phyloP scores from a whole-genome alignment of 2,888 invertebrate genomes.

The Chirona hameri region DNA sequence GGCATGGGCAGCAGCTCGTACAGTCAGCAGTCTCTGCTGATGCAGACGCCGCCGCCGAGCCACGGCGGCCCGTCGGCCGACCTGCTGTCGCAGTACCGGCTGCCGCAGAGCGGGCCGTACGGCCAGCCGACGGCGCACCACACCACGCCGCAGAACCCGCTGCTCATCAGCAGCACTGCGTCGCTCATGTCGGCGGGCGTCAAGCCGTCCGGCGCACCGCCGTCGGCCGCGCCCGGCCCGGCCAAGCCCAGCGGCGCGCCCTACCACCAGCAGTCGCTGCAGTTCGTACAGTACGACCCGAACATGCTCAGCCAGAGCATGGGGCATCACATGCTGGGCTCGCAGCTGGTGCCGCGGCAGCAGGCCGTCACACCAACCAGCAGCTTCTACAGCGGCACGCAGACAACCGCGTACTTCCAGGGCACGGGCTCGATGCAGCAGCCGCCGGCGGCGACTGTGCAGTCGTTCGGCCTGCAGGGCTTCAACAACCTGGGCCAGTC shows the following conservation, averaged over 20 bases:
- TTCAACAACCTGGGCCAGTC: slow-evolving; percentile 28
- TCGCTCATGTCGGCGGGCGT: slow-evolving; percentile 39
- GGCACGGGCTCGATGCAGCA: slow-evolving; percentile 27
- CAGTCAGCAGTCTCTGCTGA: slow-evolving; percentile 40
- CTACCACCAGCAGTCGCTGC: slow-evolving; percentile 39
- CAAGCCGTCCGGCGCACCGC: slow-evolving; percentile 39
- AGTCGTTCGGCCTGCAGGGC: slow-evolving; percentile 24
- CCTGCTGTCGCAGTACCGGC: slow-evolving; percentile 39
- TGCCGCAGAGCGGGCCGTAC: slow-evolving; percentile 37
- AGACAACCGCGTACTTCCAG: slow-evolving; percentile 27
- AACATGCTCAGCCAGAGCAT: slow-evolving; percentile 37
- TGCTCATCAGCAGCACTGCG: slow-evolving; percentile 38
- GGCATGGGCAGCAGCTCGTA: slow-evolving; percentile 39
- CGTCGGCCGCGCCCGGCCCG: background rate
- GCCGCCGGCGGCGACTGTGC: slow-evolving; percentile 13
- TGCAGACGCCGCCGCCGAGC: slow-evolving; percentile 40
- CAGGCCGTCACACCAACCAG: slow-evolving; percentile 29
- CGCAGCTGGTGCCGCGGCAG: slow-evolving; percentile 37
- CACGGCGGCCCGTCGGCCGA: slow-evolving; percentile 38
- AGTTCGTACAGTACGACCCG: slow-evolving; percentile 37
- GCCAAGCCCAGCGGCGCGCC: background rate
- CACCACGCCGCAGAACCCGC: slow-evolving; percentile 38
- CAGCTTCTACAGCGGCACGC: slow-evolving; percentile 27
- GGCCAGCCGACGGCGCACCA: slow-evolving; percentile 39
- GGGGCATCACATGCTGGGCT: slow-evolving; percentile 37